A percentile compares a stretch with the other conserved stretches of the same genome.
Evolutionary conservation across 1,140 invertebrate species (phyloP).

Genomic region (Bradynema listronoti): DNA sequence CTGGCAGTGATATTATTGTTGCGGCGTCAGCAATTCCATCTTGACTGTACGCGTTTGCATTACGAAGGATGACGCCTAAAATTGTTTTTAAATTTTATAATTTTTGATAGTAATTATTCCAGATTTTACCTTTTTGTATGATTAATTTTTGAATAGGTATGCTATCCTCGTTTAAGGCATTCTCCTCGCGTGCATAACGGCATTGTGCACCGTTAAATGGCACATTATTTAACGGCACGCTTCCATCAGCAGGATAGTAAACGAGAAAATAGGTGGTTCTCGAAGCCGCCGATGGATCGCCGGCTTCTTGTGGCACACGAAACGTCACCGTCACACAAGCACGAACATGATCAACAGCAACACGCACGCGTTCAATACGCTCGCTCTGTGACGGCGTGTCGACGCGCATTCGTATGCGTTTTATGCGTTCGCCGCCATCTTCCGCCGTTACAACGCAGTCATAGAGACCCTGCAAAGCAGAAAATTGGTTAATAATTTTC

Average conservation of each 20-base stretch:
- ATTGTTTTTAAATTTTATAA: too few relatives aligned
- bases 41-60: too few relatives aligned
- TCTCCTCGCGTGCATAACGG: too few relatives aligned
- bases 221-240: not conserved
- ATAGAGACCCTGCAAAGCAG: not conserved
- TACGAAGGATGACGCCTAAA: too few relatives aligned
- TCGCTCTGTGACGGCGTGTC: not conserved
- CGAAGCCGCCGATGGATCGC: not conserved
- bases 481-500: not conserved
- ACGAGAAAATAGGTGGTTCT: conserved; percentile 3
- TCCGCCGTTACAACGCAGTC: not conserved
- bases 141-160: too few relatives aligned
- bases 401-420: not conserved
- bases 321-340: not conserved
- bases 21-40: too few relatives aligned
- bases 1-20: too few relatives aligned
- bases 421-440: conserved; percentile 3
- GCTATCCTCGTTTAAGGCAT: too few relatives aligned
- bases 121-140: too few relatives aligned
- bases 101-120: too few relatives aligned
- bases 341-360: conserved; percentile 5
- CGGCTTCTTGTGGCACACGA: conserved; percentile 1
- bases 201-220: too few relatives aligned
- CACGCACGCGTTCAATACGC: not conserved
- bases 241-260: not conserved